Evolutionary conservation across 2,113 vertebrate species (phyloP).

Genomic region (Malurus elegans): DNA sequence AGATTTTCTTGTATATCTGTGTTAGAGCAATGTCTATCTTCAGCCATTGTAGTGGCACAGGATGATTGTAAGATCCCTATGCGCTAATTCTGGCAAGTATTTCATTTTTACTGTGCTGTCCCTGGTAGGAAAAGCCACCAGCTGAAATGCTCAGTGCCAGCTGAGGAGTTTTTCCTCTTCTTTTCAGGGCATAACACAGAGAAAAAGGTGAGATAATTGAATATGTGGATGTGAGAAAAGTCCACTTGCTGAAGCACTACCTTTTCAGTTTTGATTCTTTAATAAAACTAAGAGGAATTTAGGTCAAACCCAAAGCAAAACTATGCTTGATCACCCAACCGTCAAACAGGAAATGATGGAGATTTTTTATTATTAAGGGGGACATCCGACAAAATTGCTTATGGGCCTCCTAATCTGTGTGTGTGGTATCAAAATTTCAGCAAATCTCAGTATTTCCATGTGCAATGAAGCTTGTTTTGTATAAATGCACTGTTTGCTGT

Average conservation of each 20-base stretch:
- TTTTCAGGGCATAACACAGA: not conserved
- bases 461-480: not conserved
- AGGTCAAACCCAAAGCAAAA: not conserved
- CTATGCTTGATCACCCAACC: not conserved
- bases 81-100: not conserved
- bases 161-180: not conserved
- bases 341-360: not conserved
- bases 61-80: not conserved
- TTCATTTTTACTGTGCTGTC: not conserved
- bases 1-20: not conserved
- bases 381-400: not conserved
- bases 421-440: not conserved
- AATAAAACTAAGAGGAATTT: conserved; percentile 4
- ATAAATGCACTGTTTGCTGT: not conserved
- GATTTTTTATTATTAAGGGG: not conserved
- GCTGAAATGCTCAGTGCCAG: not conserved
- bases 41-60: not conserved
- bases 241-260: not conserved
- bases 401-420: not conserved
- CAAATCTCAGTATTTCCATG: not conserved
- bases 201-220: conserved; percentile 4
- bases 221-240: not conserved
- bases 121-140: not conserved
- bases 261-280: not conserved
- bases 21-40: not conserved